Conservation (phyloP, 2,888 invertebrate genomes). For the Syritta pipiens region DNA sequence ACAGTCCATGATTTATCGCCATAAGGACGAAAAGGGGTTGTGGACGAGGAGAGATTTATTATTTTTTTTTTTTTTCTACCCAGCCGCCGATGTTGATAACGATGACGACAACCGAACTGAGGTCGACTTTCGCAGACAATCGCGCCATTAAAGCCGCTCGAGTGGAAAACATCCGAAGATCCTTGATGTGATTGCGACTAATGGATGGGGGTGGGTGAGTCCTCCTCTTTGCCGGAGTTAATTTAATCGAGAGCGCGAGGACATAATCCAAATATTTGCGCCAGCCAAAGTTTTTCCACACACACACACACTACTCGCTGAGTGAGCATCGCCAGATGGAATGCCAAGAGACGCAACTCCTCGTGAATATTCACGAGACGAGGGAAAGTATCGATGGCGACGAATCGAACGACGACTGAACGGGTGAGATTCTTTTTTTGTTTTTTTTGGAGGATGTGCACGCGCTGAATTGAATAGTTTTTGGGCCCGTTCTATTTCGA, state of each 20-base stretch:
- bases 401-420: conserved; percentile 27
- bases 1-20: conserved; percentile 65
- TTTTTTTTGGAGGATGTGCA: too few relatives aligned
- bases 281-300: conserved; percentile 62
- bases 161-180: conserved; percentile 62
- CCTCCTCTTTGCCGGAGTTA: conserved; percentile 45
- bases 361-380: conserved; percentile 14
- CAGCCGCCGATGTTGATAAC: conserved; percentile 31
- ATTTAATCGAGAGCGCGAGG: conserved; percentile 68
- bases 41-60: conserved; percentile 1
- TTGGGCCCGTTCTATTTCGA: conserved; percentile 16
- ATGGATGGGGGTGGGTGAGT: background rate
- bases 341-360: background rate
- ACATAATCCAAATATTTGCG: conserved; percentile 69
- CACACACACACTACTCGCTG: conserved; percentile 40
- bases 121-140: conserved; percentile 66
- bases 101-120: conserved; percentile 51
- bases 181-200: conserved; percentile 45
- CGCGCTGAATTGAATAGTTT: background rate
- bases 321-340: background rate
- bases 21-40: conserved; percentile 17
- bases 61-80: conserved; percentile 16
- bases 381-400: conserved; percentile 36
- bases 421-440: too few relatives aligned
- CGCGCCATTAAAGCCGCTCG: conserved; percentile 66